phyloP scores from a whole-genome alignment of 2,888 invertebrate species.

The Papilio demoleus region DNA sequence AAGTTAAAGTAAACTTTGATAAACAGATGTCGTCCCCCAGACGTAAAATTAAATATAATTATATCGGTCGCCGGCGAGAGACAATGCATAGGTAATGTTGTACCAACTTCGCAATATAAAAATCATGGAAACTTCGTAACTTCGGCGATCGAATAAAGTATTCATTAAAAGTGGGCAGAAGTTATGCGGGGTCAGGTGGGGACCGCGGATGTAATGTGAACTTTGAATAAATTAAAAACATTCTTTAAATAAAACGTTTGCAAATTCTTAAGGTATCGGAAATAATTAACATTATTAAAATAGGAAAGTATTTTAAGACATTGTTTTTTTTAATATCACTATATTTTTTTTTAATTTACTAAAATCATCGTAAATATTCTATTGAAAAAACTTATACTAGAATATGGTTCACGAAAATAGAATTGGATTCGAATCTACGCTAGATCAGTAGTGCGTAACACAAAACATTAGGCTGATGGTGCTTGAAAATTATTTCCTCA shows the following conservation, averaged over 20 bases:
- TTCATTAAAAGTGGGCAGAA: conserved; percentile 69
- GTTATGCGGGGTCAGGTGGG: conserved; percentile 67
- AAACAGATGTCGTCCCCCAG: conserved; percentile 45
- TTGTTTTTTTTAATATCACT: not conserved
- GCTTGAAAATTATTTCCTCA: no score
- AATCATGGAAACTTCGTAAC: conserved; percentile 75
- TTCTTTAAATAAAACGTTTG: conserved; percentile 24
- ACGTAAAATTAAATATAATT: conserved; percentile 73
- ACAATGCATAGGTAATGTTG: conserved; percentile 79
- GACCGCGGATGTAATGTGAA: conserved; percentile 33
- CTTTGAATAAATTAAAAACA: conserved; percentile 48
- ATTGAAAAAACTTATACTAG: no score
- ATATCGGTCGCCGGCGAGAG: conserved; percentile 52
- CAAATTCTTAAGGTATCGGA: not conserved
- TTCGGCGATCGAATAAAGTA: conserved; percentile 72
- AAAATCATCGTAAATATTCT: no score
- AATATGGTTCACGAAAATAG: no score
- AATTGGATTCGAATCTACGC: no score
- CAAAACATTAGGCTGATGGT: no score
- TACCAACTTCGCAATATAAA: conserved; percentile 75
- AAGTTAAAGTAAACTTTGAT: conserved; percentile 40
- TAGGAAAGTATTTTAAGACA: not conserved
- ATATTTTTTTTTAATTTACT: no score
- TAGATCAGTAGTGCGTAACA: no score
- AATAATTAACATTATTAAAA: not conserved